These are phyloP conservation scores for Vanessa cardui DNA, from an alignment of 2,888 invertebrate genomes.

Conservation along the genomic window DNA sequence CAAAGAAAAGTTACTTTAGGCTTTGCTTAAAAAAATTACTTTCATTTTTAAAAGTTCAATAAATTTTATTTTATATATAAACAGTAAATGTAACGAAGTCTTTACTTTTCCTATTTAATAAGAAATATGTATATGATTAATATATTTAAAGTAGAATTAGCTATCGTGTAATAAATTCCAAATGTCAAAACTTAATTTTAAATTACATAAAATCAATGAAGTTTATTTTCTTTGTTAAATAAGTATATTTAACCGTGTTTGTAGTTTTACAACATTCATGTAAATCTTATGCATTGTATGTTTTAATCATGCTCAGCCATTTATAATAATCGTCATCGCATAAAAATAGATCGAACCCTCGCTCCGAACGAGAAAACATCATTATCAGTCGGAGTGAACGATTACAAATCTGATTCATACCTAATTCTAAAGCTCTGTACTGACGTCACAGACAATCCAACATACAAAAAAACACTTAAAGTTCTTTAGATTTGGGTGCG, in stretches of 20 bases:
- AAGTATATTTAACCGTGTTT: background rate
- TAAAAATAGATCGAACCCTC: constrained; percentile 43
- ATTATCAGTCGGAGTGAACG: constrained; percentile 35
- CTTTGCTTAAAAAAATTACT: no score
- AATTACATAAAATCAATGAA: no score
- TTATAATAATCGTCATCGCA: constrained; percentile 39
- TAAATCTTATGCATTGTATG: constrained; percentile 13
- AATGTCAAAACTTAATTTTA: no score
- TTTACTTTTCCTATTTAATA: no score
- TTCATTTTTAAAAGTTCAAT: no score
- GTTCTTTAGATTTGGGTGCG: constrained; percentile 40
- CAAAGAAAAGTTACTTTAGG: no score
- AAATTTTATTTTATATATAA: no score
- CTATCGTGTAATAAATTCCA: no score
- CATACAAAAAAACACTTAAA: constrained; percentile 29
- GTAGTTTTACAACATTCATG: constrained; percentile 5
- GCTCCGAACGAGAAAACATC: constrained; percentile 26
- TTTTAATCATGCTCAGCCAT: constrained; percentile 22
- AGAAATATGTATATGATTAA: no score
- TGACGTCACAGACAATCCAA: background rate
- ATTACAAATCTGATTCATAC: constrained; percentile 37
- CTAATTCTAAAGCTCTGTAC: constrained; percentile 5
- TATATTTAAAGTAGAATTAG: no score
- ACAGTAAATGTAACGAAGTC: no score
- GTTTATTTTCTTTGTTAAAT: no score